These are phyloP conservation scores for Anagyrus pseudococci DNA, from an alignment of 2,888 invertebrate species.

Conservation along the genomic window DNA sequence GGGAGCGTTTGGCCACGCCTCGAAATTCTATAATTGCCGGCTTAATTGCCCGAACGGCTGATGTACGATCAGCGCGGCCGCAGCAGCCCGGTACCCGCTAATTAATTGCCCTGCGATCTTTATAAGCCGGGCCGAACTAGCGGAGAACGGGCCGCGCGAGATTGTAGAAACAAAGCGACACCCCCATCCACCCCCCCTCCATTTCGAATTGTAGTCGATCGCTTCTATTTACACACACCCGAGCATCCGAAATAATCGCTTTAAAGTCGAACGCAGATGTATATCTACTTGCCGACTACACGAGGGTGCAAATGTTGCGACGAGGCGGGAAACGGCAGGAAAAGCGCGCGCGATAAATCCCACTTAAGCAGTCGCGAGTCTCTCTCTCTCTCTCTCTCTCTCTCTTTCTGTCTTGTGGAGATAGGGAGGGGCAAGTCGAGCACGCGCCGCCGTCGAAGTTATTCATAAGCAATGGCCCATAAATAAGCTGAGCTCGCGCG, in stretches of 20 bases:
- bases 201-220: too few species aligned
- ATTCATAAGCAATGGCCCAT: constrained; percentile 60
- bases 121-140: constrained; percentile 19
- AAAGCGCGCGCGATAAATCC: constrained; percentile 50
- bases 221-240: too few species aligned
- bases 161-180: neutral
- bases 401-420: too few species aligned
- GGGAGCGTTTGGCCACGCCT: constrained; percentile 53
- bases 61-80: constrained; percentile 53
- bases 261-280: too few species aligned
- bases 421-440: constrained; percentile 1
- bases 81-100: constrained; percentile 45
- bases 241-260: too few species aligned
- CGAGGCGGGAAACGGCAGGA: constrained; percentile 27
- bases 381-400: too few species aligned
- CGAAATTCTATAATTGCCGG: constrained; percentile 58
- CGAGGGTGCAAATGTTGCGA: too few species aligned
- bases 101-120: constrained; percentile 48
- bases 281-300: too few species aligned
- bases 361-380: constrained; percentile 49
- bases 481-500: constrained; percentile 51
- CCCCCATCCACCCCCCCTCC: too few species aligned
- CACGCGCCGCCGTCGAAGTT: constrained; percentile 43
- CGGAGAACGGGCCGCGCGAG: neutral
- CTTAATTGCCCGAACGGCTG: constrained; percentile 58